A percentile compares a stretch with the other conserved stretches of the same genome.
Conservation (phyloP, 2,113 vertebrate genomes). For the Phalacrocorax brasilianus region DNA sequence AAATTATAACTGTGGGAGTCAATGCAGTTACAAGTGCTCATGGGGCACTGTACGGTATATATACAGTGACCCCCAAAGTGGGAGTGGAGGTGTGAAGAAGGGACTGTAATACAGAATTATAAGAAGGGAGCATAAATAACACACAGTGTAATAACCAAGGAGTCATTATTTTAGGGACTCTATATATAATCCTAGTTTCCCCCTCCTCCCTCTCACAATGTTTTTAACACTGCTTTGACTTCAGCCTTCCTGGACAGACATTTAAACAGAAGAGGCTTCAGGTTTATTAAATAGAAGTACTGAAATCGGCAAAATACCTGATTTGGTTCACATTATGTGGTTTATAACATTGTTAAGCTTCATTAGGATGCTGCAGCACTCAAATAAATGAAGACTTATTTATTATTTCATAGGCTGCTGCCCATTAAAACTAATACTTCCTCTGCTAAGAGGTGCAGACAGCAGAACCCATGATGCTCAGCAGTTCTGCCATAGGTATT, state of each 20-base stretch:
- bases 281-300: not conserved
- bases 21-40: not conserved
- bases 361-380: not conserved
- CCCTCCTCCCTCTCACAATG: not conserved
- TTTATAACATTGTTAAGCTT: conserved; percentile 30
- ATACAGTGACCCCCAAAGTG: not conserved
- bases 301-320: conserved; percentile 29
- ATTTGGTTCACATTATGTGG: not conserved
- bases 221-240: conserved; percentile 19
- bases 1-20: not conserved
- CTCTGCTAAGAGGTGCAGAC: conserved; percentile 27
- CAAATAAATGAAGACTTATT: not conserved
- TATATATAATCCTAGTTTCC: not conserved
- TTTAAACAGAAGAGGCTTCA: conserved; percentile 11
- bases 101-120: conserved; percentile 1
- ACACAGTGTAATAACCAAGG: not conserved
- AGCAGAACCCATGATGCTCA: not conserved
- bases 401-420: conserved; percentile 23
- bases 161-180: conserved; percentile 20
- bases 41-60: rapidly evolving
- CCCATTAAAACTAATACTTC: conserved; percentile 44
- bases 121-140: conserved; percentile 28
- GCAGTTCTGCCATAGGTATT: not conserved
- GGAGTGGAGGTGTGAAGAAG: not conserved
- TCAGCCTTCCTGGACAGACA: not conserved